Conservation (phyloP, 2,888 invertebrate species). For the Julus scanicus region DNA sequence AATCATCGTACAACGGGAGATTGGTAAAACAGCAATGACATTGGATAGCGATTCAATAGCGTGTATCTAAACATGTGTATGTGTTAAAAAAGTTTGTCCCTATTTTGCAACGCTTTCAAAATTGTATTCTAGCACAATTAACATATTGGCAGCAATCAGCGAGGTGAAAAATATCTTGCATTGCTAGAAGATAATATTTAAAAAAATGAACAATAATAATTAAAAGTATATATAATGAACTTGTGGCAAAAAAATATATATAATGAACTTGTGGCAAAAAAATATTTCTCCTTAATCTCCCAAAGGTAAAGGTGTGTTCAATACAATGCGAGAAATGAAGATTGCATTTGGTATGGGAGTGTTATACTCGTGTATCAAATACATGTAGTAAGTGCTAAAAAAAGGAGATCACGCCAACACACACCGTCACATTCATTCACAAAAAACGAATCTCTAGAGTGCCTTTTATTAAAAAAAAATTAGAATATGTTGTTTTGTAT, state of each 20-base stretch:
- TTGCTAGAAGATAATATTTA: background rate
- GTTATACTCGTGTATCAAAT: background rate
- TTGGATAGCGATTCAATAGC: background rate
- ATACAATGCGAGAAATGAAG: background rate
- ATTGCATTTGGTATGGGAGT: background rate
- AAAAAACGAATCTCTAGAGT: background rate
- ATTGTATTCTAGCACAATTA: background rate
- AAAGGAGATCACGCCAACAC: background rate
- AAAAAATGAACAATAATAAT: background rate
- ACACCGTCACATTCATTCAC: conserved; percentile 11
- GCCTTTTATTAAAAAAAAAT: background rate
- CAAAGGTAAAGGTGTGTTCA: background rate
- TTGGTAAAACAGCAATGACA: background rate
- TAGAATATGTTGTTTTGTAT: background rate
- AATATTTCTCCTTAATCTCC: background rate
- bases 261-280: no score
- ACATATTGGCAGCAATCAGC: background rate
- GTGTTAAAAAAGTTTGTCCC: no score
- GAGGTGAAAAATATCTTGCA: background rate
- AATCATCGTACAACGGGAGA: background rate
- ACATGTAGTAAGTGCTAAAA: background rate
- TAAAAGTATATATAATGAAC: background rate
- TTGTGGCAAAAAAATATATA: background rate
- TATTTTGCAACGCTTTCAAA: background rate
- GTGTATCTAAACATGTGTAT: background rate